Conservation (phyloP, 2,797 vertebrate species). For the Euphonia xanthogaster region DNA sequence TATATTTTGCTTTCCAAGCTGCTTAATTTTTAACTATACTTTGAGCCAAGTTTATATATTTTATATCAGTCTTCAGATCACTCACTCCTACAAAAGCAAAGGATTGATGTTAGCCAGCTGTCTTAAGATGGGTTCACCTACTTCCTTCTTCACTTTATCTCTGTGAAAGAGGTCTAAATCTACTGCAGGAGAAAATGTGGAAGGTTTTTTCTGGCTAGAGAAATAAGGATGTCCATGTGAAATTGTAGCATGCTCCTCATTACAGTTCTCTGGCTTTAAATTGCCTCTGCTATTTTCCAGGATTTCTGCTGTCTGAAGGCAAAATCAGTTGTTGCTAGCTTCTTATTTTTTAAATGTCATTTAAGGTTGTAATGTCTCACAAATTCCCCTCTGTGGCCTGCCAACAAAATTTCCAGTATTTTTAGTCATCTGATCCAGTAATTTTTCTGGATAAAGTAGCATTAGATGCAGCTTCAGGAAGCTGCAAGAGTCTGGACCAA, state of each 20-base stretch:
- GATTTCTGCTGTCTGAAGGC: not conserved
- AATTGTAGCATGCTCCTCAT: not conserved
- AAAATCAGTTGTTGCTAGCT: not conserved
- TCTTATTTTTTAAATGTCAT: not conserved
- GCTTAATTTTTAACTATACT: conserved; percentile 39
- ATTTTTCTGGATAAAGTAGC: not conserved
- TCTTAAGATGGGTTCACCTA: not conserved
- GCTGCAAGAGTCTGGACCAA: not conserved
- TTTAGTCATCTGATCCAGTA: not conserved
- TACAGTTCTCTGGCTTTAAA: not conserved
- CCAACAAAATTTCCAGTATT: not conserved
- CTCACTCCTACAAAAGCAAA: not conserved
- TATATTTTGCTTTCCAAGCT: conserved; percentile 19
- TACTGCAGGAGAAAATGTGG: not conserved
- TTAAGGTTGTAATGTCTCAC: not conserved
- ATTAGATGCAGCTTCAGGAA: not conserved
- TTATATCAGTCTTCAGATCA: not conserved
- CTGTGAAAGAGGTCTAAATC: not conserved
- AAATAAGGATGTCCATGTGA: not conserved
- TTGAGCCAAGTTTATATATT: conserved; percentile 5
- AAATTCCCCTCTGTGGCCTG: not conserved
- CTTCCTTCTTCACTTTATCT: not conserved
- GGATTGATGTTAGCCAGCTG: not conserved
- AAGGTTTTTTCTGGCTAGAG: not conserved
- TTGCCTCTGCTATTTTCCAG: not conserved